Evolutionary conservation across 2,888 invertebrate genomes (phyloP).

Genomic region (Osedax fenrisi): DNA sequence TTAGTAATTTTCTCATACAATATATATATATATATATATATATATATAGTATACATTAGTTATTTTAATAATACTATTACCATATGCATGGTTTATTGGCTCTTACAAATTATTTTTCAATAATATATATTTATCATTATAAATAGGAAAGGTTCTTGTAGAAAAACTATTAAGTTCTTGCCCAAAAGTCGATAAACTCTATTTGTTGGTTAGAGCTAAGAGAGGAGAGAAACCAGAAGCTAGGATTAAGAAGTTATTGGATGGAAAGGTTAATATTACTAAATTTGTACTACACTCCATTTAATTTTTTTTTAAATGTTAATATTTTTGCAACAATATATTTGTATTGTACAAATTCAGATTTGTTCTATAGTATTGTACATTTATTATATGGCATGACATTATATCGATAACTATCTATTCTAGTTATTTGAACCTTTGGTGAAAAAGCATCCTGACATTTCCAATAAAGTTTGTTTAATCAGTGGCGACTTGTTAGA

Average conservation of each 20-base stretch:
- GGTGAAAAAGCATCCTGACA: slow-evolving; percentile 40
- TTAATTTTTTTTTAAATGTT: too few species aligned
- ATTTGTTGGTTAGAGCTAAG: slow-evolving; percentile 63
- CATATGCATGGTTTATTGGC: too few species aligned
- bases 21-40: too few species aligned
- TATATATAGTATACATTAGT: too few species aligned
- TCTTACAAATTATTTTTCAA: too few species aligned
- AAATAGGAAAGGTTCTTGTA: slow-evolving; percentile 71
- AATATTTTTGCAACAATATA: too few species aligned
- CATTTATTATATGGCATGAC: not conserved
- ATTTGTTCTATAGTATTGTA: too few species aligned
- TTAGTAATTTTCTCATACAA: too few species aligned
- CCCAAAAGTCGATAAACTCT: slow-evolving; percentile 60
- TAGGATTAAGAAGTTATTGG: slow-evolving; percentile 60
- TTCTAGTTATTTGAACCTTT: slow-evolving; percentile 49
- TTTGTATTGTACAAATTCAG: too few species aligned
- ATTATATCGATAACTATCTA: not conserved
- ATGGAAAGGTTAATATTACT: slow-evolving; percentile 63
- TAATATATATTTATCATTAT: slow-evolving; percentile 51
- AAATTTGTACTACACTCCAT: too few species aligned
- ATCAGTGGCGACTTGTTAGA: slow-evolving; percentile 56
- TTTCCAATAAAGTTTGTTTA: slow-evolving; percentile 57
- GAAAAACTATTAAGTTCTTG: slow-evolving; percentile 74
- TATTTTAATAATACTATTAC: too few species aligned
- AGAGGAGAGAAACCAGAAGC: slow-evolving; percentile 58